Base-by-base conservation (phyloP, 2,797 vertebrate species). In the Clarias laeviceps region DNA sequence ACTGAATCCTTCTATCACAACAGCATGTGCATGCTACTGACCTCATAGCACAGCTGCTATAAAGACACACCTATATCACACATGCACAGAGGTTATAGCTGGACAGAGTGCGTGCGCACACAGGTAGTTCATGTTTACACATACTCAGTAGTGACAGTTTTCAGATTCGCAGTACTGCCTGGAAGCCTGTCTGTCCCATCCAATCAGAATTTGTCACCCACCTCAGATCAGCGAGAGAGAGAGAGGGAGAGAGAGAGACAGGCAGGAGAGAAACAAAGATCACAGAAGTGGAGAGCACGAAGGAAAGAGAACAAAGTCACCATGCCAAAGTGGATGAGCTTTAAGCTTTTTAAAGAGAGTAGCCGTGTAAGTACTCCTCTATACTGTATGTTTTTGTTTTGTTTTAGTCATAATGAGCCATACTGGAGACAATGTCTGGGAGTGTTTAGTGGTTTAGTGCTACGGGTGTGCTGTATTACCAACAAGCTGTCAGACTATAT, bases 261-360 rank as follows among this genome's bases (percentile, higher is more conserved):
- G 81, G 1, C 82, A 29, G 37, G 65, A 72, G 54, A 40, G 84
- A 64, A 59, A 37, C 80, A 50, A 50, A 70, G 12, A 54, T 8
- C 14, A 24, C 45, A 15, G 65, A 86, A 77, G 32, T 80, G 88
- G 82, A 83, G 24, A 59, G 70, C 84, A 87, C 84, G 56, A 24
- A 90, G 83, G 69, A 0, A 29, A 72, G 79, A 18, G 66, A 81
- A 40, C 87, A 45, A n/a, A 87, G 88, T 86, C 92, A 79, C 90
- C 91, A 96, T 97, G 95, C 94, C 95, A 85, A 97, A 96, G 94
- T 95, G 96, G 95, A 96, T 96, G 93, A 94, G 84, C 92, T 96
- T 95, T 92, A 94, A 94, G 90, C 92, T 95, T 87, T 94, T 94
- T 90, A 96, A 96, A 92, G 92, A 94, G 93, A 95, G 89, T 92